Conservation (phyloP, 1,140 invertebrate species). For the Drosophila biarmipes region DNA sequence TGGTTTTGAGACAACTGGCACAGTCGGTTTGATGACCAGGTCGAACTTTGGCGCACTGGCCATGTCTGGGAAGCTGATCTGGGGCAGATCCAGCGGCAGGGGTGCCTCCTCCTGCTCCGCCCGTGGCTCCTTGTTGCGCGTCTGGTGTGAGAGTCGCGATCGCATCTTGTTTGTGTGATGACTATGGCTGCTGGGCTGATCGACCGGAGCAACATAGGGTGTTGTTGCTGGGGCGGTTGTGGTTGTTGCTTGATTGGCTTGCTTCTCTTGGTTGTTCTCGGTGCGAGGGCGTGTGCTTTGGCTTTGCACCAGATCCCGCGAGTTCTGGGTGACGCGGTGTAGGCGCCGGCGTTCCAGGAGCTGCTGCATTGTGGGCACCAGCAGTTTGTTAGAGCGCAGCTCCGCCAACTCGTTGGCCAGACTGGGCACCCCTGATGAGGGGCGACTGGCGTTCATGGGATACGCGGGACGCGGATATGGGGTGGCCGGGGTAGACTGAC, state of each 20-base stretch:
- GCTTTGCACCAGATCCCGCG: conserved; percentile 15
- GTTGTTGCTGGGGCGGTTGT: background rate
- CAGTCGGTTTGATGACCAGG: conserved; percentile 37
- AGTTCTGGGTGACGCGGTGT: conserved; percentile 34
- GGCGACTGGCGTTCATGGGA: background rate
- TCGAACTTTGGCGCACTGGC: conserved; percentile 87
- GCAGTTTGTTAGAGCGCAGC: conserved; percentile 12
- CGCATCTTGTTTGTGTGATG: conserved; percentile 85
- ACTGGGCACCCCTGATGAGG: background rate
- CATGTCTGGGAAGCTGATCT: conserved; percentile 87
- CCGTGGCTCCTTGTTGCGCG: conserved; percentile 53
- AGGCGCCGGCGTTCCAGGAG: conserved; percentile 58
- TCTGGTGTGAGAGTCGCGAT: conserved; percentile 63
- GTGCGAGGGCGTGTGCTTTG: conserved; percentile 10
- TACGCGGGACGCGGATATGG: conserved; percentile 5
- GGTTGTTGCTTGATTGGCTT: no score
- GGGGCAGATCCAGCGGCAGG: conserved; percentile 86
- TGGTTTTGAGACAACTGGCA: background rate
- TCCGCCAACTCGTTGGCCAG: background rate
- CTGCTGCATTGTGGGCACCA: conserved; percentile 60
- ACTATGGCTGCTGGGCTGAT: conserved; percentile 1
- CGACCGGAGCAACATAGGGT: background rate
- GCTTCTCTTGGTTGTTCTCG: conserved; percentile 8
- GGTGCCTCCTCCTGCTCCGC: conserved; percentile 80
- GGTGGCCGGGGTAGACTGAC: conserved; percentile 11